These are phyloP conservation scores for Nesospiza acunhae DNA, from an alignment of 2,113 vertebrate species.

Conservation along the genomic window DNA sequence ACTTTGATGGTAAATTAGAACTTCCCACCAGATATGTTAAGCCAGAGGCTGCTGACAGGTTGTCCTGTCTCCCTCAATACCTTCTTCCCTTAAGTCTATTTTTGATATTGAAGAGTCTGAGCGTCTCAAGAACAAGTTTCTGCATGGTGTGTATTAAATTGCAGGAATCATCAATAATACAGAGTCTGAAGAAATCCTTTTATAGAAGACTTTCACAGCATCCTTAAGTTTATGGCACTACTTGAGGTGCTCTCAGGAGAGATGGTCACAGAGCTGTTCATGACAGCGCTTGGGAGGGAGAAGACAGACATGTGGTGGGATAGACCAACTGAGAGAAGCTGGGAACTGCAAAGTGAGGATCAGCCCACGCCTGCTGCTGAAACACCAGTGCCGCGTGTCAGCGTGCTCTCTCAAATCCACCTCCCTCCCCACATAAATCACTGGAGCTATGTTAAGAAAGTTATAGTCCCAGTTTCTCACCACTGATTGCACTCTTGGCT, in stretches of 20 bases:
- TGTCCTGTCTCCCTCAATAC: background rate
- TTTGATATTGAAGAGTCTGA: background rate
- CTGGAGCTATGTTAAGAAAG: background rate
- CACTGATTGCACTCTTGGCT: background rate
- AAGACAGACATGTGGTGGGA: background rate
- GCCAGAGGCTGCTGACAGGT: constrained; percentile 9
- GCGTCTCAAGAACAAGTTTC: background rate
- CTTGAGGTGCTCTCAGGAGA: background rate
- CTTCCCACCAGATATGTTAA: constrained; percentile 19
- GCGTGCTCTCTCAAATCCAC: background rate
- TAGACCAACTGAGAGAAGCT: background rate
- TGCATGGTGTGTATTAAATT: background rate
- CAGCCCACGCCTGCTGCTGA: background rate
- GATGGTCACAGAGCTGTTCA: background rate
- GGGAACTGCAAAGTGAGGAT: background rate
- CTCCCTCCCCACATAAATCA: background rate
- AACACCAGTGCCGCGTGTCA: background rate
- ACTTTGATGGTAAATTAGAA: constrained; percentile 37
- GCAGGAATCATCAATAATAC: background rate
- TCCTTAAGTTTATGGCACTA: background rate
- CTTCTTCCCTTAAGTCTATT: background rate
- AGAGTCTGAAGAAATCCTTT: background rate
- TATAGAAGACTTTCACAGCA: background rate
- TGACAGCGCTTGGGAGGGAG: background rate
- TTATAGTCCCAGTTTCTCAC: background rate